phyloP scores from a whole-genome alignment of 2,888 invertebrate genomes.

The Cecidostiba fungosa region DNA sequence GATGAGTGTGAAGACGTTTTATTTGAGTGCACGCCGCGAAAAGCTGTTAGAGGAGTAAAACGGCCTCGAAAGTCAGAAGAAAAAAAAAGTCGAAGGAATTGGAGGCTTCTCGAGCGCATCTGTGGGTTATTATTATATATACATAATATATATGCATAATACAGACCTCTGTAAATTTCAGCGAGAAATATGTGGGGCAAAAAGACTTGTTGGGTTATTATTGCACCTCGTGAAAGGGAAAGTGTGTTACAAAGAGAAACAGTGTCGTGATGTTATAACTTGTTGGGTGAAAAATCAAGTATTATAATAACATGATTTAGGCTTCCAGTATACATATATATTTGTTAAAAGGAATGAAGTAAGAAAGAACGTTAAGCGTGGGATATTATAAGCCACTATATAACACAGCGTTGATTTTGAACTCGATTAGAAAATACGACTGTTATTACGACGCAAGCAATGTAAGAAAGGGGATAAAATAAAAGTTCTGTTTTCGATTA shows the following conservation, averaged over 20 bases:
- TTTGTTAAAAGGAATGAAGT: not conserved
- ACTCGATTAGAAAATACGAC: not conserved
- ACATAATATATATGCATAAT: not conserved
- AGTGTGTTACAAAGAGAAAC: not conserved
- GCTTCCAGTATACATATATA: not conserved
- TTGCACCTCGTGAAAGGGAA: not conserved
- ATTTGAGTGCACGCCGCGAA: not conserved
- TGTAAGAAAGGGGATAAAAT: not conserved
- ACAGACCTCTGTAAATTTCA: slow-evolving; percentile 5
- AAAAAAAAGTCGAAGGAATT: not conserved
- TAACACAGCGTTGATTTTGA: not conserved
- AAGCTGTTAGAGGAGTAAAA: not conserved
- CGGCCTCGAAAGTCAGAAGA: slow-evolving; percentile 31
- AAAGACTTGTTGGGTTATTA: not conserved
- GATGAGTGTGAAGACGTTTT: slow-evolving; percentile 4
- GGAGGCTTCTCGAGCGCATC: slow-evolving; percentile 40
- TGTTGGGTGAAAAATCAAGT: not conserved
- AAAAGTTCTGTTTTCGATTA: not conserved
- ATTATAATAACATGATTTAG: not conserved
- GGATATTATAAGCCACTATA: not conserved
- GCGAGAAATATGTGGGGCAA: not conserved
- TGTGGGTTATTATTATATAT: not conserved
- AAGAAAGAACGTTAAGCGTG: not conserved
- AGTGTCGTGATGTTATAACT: not conserved
- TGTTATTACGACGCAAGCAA: not conserved